A percentile compares a stretch with the other conserved stretches of the same genome.
These are phyloP conservation scores for Danaus melanippus DNA, from an alignment of 1,140 invertebrate species.

Conservation along the genomic window DNA sequence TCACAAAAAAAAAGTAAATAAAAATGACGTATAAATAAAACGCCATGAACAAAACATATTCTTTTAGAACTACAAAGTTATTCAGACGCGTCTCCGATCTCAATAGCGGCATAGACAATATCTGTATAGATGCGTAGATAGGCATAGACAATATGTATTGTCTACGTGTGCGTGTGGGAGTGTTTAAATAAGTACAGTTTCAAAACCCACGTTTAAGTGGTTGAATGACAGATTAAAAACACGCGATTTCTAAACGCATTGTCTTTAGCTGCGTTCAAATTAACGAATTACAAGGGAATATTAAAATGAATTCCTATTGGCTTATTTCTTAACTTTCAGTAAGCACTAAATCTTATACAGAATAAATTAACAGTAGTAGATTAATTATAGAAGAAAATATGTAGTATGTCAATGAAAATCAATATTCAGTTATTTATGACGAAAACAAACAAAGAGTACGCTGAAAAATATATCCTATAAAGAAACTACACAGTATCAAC, in stretches of 20 bases:
- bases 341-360: too few species aligned
- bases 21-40: not conserved
- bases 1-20: not conserved
- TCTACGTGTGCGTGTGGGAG: constrained; percentile 14
- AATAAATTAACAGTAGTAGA: too few species aligned
- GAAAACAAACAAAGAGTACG: too few species aligned
- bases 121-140: constrained; percentile 2
- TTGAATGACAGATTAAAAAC: constrained; percentile 40
- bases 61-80: too few species aligned
- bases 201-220: constrained; percentile 34
- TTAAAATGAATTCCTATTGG: too few species aligned
- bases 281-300: too few species aligned
- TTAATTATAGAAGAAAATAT: too few species aligned
- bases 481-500: not conserved
- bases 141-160: constrained; percentile 11
- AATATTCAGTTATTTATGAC: too few species aligned
- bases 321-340: too few species aligned
- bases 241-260: not conserved
- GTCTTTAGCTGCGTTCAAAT: too few species aligned
- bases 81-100: constrained; percentile 4
- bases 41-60: not conserved
- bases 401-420: too few species aligned
- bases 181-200: constrained; percentile 31
- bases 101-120: constrained; percentile 11
- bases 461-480: too few species aligned